Evolutionary conservation across 2,888 invertebrate genomes (phyloP), one percentile per base, ranked within the genome.

Genomic region (Xestia rhomboidea): DNA sequence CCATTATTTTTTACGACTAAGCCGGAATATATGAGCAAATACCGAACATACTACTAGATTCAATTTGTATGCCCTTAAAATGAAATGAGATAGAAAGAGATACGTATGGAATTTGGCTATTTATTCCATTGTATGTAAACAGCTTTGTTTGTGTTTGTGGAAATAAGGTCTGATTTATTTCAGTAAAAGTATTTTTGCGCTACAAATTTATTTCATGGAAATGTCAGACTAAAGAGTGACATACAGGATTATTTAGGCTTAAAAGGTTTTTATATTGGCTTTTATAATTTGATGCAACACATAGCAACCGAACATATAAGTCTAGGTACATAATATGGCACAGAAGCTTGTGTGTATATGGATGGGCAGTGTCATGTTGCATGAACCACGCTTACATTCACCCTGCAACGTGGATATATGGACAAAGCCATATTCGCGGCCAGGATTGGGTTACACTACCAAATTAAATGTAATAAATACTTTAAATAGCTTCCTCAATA

Each of bases 101-200:
- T 70, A 72, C 54, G 63, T 62, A 64, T 73, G 46, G 49, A 73
- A 73, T 74, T 73, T 38, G 24, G 60, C 72, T 79, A 80, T 80
- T 85, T 71, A 79, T 83, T 79, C 73, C 83, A 86, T 81, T 67
- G 38, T 83, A 81, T 83, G 81, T 76, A 81, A 83, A 86, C 79
- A 74, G 76, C 77, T 86, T 82, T 82, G 82, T 86, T 86, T 86
- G 69, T 67, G 75, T 72, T 27, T 38, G 70, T 49, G 24, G 51
- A 67, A 76, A 73, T 49, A 76, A 38, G 27, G 46, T 68, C 27
- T 38, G 8, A 49, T 68, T 44, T 62, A 60, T 70, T 63, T 68
- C 24, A 62, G 54, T 81, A 41, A 76, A 69, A 62, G 41, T 44
- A 27, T 81, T 76, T 21, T 54, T 70, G 24, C 64, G 68, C 11